A percentile compares a stretch with the other conserved stretches of the same genome.
These are phyloP conservation scores for Bos indicus DNA, from an alignment of 2,113 vertebrate species.

Conservation along the genomic window DNA sequence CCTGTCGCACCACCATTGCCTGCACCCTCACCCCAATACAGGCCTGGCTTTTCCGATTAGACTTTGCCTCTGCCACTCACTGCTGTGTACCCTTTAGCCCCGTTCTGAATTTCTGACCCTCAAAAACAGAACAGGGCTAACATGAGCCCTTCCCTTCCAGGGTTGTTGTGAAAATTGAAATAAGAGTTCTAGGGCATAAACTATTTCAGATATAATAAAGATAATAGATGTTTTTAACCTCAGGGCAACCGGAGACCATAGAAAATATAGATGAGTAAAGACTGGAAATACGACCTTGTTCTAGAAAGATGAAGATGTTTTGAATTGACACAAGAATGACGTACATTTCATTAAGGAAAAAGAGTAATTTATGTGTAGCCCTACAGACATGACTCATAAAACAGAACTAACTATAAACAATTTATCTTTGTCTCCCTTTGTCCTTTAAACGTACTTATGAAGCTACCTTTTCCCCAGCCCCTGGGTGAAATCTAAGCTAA, in stretches of 20 bases:
- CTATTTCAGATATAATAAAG: neutral
- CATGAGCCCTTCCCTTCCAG: neutral
- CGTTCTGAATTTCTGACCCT: neutral
- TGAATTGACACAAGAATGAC: slow-evolving; percentile 26
- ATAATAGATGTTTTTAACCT: neutral
- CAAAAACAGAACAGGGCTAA: neutral
- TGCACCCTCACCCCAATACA: neutral
- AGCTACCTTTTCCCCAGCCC: neutral
- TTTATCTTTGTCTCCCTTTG: neutral
- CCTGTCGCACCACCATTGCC: neutral
- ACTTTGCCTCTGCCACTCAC: neutral
- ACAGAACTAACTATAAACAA: slow-evolving; percentile 4
- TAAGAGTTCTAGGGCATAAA: neutral
- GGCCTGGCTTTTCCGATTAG: neutral
- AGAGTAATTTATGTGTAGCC: neutral
- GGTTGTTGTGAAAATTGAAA: neutral
- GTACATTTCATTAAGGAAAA: slow-evolving; percentile 13
- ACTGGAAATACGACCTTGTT: neutral
- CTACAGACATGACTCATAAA: slow-evolving; percentile 33
- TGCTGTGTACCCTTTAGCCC: neutral
- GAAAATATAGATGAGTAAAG: neutral
- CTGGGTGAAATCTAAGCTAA: neutral
- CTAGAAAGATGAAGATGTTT: slow-evolving; percentile 11
- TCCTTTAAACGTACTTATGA: neutral
- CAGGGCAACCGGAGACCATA: neutral